A percentile compares a stretch with the other conserved stretches of the same genome.
Evolutionary conservation across 2,888 invertebrate species (phyloP).

Genomic region (Dascillus cervinus): DNA sequence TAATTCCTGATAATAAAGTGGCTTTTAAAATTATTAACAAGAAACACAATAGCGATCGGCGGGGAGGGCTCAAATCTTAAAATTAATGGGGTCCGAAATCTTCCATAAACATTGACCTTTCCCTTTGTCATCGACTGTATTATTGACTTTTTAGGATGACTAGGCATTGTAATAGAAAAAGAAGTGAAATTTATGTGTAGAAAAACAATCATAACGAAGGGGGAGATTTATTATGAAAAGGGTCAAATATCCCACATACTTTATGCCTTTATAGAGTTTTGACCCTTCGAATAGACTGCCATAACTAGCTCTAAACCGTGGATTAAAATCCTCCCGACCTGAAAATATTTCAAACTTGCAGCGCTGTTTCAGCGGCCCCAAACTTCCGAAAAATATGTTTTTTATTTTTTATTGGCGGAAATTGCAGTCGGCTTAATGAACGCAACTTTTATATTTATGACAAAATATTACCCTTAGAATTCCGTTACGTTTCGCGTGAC

Average conservation of each 20-base stretch:
- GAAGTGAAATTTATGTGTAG: conserved; percentile 5
- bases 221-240: conserved; percentile 14
- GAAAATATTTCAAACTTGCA: too few species aligned
- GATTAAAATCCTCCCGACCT: too few species aligned
- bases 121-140: too few species aligned
- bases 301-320: too few species aligned
- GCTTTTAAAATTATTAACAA: conserved; percentile 9
- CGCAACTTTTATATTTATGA: too few species aligned
- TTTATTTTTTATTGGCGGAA: neutral
- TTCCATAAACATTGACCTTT: too few species aligned
- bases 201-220: conserved; percentile 14
- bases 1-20: conserved; percentile 9
- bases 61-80: too few species aligned
- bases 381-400: neutral
- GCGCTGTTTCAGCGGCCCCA: conserved; percentile 6
- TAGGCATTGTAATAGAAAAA: conserved; percentile 3
- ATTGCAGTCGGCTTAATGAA: neutral
- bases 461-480: too few species aligned
- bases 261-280: conserved; percentile 13
- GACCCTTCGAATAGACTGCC: conserved; percentile 14
- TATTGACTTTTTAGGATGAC: too few species aligned
- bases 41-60: conserved; percentile 5
- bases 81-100: too few species aligned
- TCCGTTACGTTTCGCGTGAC: conserved; percentile 6
- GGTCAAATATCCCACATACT: conserved; percentile 15